A percentile compares a stretch with the other conserved stretches of the same genome.
These are phyloP conservation scores for Erpetoichthys calabaricus DNA, from an alignment of 2,797 vertebrate species.

Conservation along the genomic window DNA sequence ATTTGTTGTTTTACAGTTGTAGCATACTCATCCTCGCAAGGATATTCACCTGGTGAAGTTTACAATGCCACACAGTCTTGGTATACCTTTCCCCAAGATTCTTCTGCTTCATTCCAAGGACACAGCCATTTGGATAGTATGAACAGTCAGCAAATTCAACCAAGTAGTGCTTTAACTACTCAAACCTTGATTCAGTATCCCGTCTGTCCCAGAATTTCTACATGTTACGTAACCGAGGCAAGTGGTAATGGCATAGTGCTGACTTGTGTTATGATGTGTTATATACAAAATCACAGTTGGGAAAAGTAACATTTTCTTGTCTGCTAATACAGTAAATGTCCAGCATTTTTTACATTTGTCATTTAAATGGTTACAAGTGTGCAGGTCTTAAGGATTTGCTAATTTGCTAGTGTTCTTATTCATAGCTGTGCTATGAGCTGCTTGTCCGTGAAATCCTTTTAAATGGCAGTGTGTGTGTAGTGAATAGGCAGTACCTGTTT, in stretches of 20 bases:
- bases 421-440: no score
- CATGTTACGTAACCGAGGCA: constrained; percentile 49
- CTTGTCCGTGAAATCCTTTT: no score
- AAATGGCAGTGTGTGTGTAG: no score
- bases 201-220: constrained; percentile 50
- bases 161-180: constrained; percentile 61
- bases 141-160: constrained; percentile 49
- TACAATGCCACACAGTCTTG: constrained; percentile 58
- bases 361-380: no score
- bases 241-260: not conserved
- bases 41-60: constrained; percentile 55
- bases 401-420: no score
- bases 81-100: constrained; percentile 57
- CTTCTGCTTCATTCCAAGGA: constrained; percentile 49
- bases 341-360: no score
- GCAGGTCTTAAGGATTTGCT: no score
- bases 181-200: constrained; percentile 68
- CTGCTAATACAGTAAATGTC: no score
- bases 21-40: constrained; percentile 52
- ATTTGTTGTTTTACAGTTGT: constrained; percentile 19
- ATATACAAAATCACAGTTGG: no score
- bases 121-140: constrained; percentile 57
- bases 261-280: no score
- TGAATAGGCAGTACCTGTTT: no score
- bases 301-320: no score